phyloP scores from a whole-genome alignment of 2,113 vertebrate species.

The Pterocles gutturalis region DNA sequence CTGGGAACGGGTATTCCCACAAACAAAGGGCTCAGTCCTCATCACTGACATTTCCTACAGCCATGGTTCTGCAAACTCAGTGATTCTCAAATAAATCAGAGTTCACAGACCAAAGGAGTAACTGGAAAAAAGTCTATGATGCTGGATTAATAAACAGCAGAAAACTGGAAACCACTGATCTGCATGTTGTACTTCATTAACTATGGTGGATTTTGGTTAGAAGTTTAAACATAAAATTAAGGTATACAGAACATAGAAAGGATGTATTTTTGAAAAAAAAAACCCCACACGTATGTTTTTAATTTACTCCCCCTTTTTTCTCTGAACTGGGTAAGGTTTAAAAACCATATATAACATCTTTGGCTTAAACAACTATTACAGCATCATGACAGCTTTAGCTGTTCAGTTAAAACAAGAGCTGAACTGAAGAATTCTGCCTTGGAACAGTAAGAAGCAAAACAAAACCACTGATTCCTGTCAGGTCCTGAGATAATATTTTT shows the following conservation, averaged over 20 bases:
- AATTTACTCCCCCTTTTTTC: neutral
- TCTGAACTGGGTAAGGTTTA: neutral
- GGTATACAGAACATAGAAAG: neutral
- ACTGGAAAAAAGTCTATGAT: neutral
- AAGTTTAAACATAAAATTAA: neutral
- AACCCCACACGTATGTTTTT: neutral
- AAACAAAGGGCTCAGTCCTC: constrained; percentile 31
- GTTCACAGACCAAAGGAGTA: neutral
- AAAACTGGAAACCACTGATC: neutral
- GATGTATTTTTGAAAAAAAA: neutral
- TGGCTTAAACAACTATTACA: neutral
- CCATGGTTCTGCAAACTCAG: neutral
- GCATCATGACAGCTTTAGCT: neutral
- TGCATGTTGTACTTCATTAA: neutral
- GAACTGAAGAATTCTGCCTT: neutral
- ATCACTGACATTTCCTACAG: neutral
- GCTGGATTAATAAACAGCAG: neutral
- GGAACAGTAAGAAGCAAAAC: neutral
- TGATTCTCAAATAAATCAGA: neutral
- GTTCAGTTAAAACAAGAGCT: neutral
- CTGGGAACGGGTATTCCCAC: neutral
- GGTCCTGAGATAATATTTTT: neutral
- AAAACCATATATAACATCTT: neutral
- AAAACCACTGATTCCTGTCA: neutral
- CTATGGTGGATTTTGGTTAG: neutral